phyloP scores from a whole-genome alignment of 2,113 vertebrate species.

The Excalfactoria chinensis region DNA sequence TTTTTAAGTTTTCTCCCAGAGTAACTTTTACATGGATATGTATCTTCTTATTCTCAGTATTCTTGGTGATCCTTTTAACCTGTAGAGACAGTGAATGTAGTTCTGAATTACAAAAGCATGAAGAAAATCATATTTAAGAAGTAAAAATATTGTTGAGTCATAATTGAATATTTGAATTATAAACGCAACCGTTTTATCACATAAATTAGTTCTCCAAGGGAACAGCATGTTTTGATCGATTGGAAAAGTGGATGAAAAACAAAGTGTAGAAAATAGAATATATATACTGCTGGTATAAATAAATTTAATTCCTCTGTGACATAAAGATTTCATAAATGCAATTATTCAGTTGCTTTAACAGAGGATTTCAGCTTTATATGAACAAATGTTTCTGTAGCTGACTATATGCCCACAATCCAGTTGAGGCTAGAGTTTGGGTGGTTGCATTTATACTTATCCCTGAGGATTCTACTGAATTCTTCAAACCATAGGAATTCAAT shows the following conservation, averaged over 20 bases:
- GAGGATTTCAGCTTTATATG: background rate
- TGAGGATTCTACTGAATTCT: background rate
- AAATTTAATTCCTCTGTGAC: background rate
- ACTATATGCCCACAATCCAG: background rate
- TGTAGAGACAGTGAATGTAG: background rate
- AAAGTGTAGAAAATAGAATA: background rate
- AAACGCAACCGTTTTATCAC: background rate
- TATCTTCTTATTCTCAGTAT: background rate
- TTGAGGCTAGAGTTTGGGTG: background rate
- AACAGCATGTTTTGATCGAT: background rate
- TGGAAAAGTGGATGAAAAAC: background rate
- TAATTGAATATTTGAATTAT: background rate
- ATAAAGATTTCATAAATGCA: background rate
- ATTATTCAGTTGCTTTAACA: background rate
- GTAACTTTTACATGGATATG: background rate
- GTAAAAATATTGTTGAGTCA: background rate
- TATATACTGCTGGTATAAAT: background rate
- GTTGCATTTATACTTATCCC: background rate
- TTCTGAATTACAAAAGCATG: background rate
- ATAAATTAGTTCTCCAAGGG: background rate
- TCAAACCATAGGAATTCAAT: background rate
- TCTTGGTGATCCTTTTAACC: background rate
- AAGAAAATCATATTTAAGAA: background rate
- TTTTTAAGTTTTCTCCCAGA: background rate
- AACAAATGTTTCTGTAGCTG: conserved; percentile 4